Base-by-base conservation (phyloP, 2,888 invertebrate genomes). In the Falcaria lacertinaria region DNA sequence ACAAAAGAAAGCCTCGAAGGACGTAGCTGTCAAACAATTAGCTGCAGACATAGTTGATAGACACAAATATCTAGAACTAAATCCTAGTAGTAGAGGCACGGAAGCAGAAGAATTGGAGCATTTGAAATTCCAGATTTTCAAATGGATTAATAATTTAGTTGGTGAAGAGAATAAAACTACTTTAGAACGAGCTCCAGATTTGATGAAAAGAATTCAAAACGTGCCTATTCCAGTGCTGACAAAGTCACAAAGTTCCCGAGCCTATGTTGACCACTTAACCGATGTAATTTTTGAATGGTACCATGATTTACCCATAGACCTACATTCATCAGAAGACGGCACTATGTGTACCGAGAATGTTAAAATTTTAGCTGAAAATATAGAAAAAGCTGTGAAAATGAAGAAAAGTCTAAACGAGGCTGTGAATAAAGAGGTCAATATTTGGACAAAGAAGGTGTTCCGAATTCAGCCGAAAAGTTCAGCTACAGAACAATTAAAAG, bases 121-220 rank as follows among this genome's bases (percentile, higher is more conserved):
- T 57, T 63, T 86, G 13, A 81, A 75, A 44, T 84, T 75, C 62
- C 80, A 78, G 32, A 80, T 86, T 52, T 84, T 76, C 47, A 85
- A 83, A 70, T 82, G 78, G 77, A 63, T 80, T 1, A 73, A 74
- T 43, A 82, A 77, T 48, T 50, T 80, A n/a, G 60, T 65, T 1
- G 70, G 68, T 0, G 71, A 71, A 42, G 52, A 74, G 15, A 69
- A 73, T 42, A 58, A 56, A 15, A 59, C 69, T 40, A 66, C 67
- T 1, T 52, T 79, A 36, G 48, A 62, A 14, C 53, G 68, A 34
- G 82, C 80, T 3, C 48, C 63, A 1, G 67, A 71, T 1, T 53
- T 86, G 13, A 69, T 81, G 69, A 44, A 57, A 33, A 64, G 61
- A 46, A 78, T 85, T n/a, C 58, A 50, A 33, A 69, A 43, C 39